A percentile compares a stretch with the other conserved stretches of the same genome.
Conservation (phyloP, 2,113 vertebrate genomes). For the Sceloporus tristichus region DNA sequence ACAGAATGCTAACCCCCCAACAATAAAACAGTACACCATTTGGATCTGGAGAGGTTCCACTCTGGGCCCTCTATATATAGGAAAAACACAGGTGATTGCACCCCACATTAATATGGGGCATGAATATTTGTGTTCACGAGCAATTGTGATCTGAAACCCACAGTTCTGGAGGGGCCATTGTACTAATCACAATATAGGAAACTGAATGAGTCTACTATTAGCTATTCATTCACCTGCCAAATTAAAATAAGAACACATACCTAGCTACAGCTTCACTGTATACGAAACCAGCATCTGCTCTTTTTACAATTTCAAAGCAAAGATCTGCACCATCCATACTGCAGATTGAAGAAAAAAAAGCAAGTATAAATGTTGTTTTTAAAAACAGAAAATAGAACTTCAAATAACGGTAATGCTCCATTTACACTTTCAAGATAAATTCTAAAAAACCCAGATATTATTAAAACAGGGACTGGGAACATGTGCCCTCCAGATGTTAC, state of each 20-base stretch:
- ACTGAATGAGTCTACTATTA: background rate
- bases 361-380: constrained; percentile 45
- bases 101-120: too few relatives aligned
- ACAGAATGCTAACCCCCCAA: background rate
- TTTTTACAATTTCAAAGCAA: constrained; percentile 95
- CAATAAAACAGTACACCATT: background rate
- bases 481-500: background rate
- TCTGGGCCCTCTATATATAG: too few relatives aligned
- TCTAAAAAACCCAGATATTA: background rate
- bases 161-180: too few relatives aligned
- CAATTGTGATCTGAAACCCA: too few relatives aligned
- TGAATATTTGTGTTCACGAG: too few relatives aligned
- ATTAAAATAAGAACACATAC: constrained; percentile 77
- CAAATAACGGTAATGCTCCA: background rate
- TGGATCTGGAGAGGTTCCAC: too few relatives aligned
- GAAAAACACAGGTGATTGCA: too few relatives aligned
- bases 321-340: constrained; percentile 97
- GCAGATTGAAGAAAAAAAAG: constrained; percentile 45
- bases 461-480: background rate
- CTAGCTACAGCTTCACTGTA: constrained; percentile 97
- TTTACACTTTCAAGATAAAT: background rate
- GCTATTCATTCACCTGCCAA: constrained; percentile 37
- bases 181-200: background rate
- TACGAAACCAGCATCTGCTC: constrained; percentile 94
- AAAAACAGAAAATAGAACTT: constrained; percentile 32